phyloP scores from a whole-genome alignment of 2,888 invertebrate species.

The Calameuta idolon region DNA sequence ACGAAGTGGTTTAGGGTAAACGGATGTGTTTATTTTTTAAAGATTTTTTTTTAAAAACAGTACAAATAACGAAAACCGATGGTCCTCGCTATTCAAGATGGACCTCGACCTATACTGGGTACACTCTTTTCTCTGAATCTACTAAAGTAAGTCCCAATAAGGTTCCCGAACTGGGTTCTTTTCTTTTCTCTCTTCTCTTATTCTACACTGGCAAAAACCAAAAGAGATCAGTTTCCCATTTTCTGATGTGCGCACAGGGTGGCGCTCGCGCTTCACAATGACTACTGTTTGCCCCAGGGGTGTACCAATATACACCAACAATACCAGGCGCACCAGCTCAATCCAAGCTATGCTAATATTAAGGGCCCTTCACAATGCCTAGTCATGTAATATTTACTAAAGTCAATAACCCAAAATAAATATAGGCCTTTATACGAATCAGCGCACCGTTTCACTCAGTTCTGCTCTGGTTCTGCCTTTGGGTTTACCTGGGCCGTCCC shows the following conservation, averaged over 20 bases:
- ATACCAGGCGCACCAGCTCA: conserved; percentile 24
- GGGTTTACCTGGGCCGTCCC: background rate
- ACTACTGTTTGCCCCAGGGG: conserved; percentile 26
- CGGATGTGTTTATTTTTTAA: background rate
- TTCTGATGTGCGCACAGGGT: background rate
- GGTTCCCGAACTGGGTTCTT: background rate
- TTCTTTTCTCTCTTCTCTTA: background rate
- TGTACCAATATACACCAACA: conserved; percentile 28
- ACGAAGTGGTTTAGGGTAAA: background rate
- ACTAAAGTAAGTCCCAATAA: background rate
- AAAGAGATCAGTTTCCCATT: conserved; percentile 6
- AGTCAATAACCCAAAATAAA: conserved; percentile 53
- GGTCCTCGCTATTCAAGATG: background rate
- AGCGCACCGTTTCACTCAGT: conserved; percentile 7
- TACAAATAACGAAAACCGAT: background rate
- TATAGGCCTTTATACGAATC: conserved; percentile 27
- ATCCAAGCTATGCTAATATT: conserved; percentile 41
- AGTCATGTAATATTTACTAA: conserved; percentile 48
- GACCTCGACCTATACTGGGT: background rate
- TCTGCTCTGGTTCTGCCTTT: conserved; percentile 7
- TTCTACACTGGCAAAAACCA: background rate
- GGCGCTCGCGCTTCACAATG: conserved; percentile 12
- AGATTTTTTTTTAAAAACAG: background rate
- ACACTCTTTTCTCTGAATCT: background rate
- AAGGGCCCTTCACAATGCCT: conserved; percentile 42